Base-by-base conservation (phyloP, 2,888 invertebrate species). In the Timandra comae region DNA sequence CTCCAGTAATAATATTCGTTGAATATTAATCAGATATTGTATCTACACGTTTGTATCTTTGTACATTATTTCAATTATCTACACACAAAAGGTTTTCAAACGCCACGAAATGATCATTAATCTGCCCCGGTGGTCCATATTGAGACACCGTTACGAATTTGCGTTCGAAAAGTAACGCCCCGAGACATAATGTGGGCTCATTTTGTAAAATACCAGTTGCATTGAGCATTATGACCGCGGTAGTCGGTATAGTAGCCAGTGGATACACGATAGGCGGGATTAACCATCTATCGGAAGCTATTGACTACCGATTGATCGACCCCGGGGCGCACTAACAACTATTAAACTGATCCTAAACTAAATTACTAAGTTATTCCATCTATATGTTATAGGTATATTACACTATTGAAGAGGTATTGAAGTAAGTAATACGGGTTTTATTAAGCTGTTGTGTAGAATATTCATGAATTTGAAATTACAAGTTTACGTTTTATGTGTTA, bases 81-180 rank as follows among this genome's bases (percentile, higher is more conserved):
- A n/a, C n/a, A n/a, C n/a, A n/a, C 16, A 16, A 16, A 16, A 16
- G 16, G 6, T 16, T n/a, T n/a, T 16, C 4, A 16, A 16, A 3
- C 16, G 6, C 6, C 16, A 16, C 16, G 16, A 16, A 16, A 16
- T 16, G 1, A 5, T 16, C 16, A 16, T 16, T 6, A 3, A 55
- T 61, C 74, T 45, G 57, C 63, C 52, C 44, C 63, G 73, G 76
- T 73, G 75, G 76, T 69, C 75, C 53, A 56, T 52, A 52, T 56
- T 53, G 38, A 45, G 36, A 29, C 37, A 66, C 70, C 73, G 70
- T 71, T 68, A 74, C 67, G 43, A 70, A 73, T 73, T 50, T 51
- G 49, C 60, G 48, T 65, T 69, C 62, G 59, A 64, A 67, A 46
- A 46, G 44, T 46, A 35, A 39, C 35, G 36, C 32, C 33, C 29